Percentiles rank a stretch among this genome's conserved stretches.
These are phyloP conservation scores for Xylocampa areola DNA, from an alignment of 2,888 invertebrate genomes.

Conservation along the genomic window DNA sequence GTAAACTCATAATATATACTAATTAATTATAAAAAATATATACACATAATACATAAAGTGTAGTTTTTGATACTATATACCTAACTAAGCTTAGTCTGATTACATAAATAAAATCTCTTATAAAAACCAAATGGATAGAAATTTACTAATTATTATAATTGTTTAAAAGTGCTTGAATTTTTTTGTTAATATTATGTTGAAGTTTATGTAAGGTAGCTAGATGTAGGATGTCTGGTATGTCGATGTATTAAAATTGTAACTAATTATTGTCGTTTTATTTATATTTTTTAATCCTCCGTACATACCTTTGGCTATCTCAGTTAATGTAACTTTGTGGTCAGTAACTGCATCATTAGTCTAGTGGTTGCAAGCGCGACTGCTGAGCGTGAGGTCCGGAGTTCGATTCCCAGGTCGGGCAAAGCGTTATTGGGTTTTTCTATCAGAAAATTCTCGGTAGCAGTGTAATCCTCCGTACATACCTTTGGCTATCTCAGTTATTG, in stretches of 20 bases:
- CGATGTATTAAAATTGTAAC: conserved; percentile 60
- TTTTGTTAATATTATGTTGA: conserved; percentile 59
- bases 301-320: no score
- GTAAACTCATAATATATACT: conserved; percentile 46
- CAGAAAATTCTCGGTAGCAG: no score
- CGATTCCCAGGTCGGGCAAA: no score
- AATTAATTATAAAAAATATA: conserved; percentile 47
- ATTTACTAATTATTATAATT: conserved; percentile 55
- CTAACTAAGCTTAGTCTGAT: conserved; percentile 41
- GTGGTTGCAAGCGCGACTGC: no score
- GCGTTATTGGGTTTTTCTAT: no score
- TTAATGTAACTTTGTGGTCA: no score
- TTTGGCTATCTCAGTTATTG: no score
- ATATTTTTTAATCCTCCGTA: no score
- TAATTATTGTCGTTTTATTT: conserved; percentile 51
- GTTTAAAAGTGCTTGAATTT: conserved; percentile 52
- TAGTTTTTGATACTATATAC: conserved; percentile 67
- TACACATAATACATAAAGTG: conserved; percentile 25
- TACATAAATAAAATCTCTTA: conserved; percentile 55
- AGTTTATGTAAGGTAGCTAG: conserved; percentile 57
- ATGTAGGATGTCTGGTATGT: conserved; percentile 46
- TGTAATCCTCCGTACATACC: no score
- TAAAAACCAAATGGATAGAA: conserved; percentile 55
- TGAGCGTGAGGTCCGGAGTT: no score
- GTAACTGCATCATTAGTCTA: no score